Base-by-base conservation (phyloP, 64 coral and sea anemone species). In the Pachyseris speciosa region DNA sequence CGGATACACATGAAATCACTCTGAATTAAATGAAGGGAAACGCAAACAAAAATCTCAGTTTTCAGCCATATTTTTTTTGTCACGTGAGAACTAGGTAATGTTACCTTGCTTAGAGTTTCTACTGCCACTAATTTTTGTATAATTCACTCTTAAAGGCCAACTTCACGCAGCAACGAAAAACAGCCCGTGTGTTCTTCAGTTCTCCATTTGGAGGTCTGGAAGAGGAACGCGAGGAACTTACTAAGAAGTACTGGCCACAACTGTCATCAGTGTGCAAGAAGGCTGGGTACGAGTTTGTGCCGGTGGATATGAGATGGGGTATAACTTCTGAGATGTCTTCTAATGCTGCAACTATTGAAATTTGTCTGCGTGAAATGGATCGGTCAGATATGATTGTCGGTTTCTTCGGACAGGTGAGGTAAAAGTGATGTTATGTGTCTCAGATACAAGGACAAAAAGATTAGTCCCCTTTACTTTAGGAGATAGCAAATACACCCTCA, bases 321-420 rank as follows among this genome's bases (percentile, higher is more conserved):
- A 98, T 98, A 7, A 98, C 95, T 0, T 91, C 92, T 4, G 95
- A 98, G 57, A 94, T 98, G 92, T 98, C 95, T 2, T 94, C 95
- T 7, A 98, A 89, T 29, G 95, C 95, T n/a, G 91, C 91, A 15
- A 98, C 95, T 2, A 98, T 98, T 69, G 89, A 98, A 27, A 85
- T 98, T n/a, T 98, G 95, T 33, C 88, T 98, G 0, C 88, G 88
- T 41, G 95, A 98, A 51, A 98, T 98, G 91, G 95, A 98, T 65
- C 87, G 92, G 8, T 98, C 95, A 37, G 91, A 98, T 58, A 94
- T 98, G 91, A 94, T 98, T 33, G 95, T 98, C 10, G 95, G 95
- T 10, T 98, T 98, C 78, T 98, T 98, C 80, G 95, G 95, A 67
- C 95, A 98, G 92, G 95, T 98, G 84, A 70, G 20, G 24, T 17